Conservation (phyloP, 2,888 invertebrate genomes). For the Rhagophthalmus giganteus region DNA sequence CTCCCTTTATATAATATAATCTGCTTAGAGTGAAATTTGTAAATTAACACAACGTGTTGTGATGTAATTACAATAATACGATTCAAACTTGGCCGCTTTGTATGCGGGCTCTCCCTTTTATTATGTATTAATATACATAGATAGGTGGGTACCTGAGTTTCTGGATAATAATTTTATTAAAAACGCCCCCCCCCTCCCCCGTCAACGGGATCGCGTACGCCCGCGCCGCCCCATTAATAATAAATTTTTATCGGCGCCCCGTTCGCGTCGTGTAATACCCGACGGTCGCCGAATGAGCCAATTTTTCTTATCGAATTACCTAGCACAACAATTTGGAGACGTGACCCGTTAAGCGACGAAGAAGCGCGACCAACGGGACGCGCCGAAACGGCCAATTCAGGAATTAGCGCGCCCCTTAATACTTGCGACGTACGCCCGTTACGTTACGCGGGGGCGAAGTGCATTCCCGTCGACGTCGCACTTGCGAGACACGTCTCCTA, state of each 20-base stretch:
- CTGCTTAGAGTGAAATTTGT: slow-evolving; percentile 8
- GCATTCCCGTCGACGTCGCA: too few species aligned
- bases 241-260: too few species aligned
- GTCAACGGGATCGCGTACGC: too few species aligned
- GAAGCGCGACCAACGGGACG: slow-evolving; percentile 13
- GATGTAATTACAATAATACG: slow-evolving; percentile 14
- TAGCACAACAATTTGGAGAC: slow-evolving; percentile 21
- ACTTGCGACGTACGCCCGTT: too few species aligned
- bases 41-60: slow-evolving; percentile 11
- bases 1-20: slow-evolving; percentile 6
- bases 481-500: too few species aligned
- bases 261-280: neutral
- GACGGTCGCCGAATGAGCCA: slow-evolving; percentile 16
- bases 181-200: neutral
- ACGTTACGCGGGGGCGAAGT: too few species aligned
- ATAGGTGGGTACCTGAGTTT: neutral
- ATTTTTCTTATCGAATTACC: slow-evolving; percentile 26
- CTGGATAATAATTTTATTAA: neutral
- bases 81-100: neutral
- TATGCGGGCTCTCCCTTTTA: neutral
- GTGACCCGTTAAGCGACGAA: too few species aligned
- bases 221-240: too few species aligned
- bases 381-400: neutral
- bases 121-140: too few species aligned
- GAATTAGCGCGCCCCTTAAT: neutral